Conservation (phyloP, 2,797 vertebrate genomes). For the Sebastes baramenuke region DNA sequence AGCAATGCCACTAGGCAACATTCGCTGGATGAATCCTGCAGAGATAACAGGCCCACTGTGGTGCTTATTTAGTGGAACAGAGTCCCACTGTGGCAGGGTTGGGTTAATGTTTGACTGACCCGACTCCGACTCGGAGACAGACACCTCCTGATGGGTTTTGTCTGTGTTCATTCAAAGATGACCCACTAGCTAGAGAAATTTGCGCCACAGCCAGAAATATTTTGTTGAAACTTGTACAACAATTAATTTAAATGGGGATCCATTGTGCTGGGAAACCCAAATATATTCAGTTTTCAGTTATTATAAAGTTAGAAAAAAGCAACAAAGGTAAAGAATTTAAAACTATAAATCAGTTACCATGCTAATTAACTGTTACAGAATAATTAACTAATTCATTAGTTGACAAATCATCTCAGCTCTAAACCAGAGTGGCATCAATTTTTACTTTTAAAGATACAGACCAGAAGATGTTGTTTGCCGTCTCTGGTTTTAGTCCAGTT, state of each 20-base stretch:
- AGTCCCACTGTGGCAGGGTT: background rate
- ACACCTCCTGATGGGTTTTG: background rate
- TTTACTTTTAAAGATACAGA: background rate
- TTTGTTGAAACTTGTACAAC: background rate
- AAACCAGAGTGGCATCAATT: background rate
- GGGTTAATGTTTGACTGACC: conserved; percentile 51
- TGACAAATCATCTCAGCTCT: background rate
- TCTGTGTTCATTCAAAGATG: conserved; percentile 2
- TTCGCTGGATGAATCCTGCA: background rate
- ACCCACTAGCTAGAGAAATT: background rate
- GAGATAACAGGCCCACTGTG: background rate
- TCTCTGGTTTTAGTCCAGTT: background rate
- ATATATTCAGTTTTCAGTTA: background rate
- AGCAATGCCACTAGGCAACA: background rate
- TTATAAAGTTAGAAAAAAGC: background rate
- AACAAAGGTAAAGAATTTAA: background rate
- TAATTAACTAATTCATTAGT: background rate
- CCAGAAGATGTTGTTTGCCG: background rate
- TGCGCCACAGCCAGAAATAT: background rate
- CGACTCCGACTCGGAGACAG: background rate
- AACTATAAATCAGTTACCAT: background rate
- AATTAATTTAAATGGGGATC: background rate
- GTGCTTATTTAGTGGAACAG: background rate
- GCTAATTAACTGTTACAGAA: background rate
- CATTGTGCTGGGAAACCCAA: background rate